These are phyloP conservation scores for Galbula dea DNA, from an alignment of 2,113 vertebrate genomes.

Conservation along the genomic window DNA sequence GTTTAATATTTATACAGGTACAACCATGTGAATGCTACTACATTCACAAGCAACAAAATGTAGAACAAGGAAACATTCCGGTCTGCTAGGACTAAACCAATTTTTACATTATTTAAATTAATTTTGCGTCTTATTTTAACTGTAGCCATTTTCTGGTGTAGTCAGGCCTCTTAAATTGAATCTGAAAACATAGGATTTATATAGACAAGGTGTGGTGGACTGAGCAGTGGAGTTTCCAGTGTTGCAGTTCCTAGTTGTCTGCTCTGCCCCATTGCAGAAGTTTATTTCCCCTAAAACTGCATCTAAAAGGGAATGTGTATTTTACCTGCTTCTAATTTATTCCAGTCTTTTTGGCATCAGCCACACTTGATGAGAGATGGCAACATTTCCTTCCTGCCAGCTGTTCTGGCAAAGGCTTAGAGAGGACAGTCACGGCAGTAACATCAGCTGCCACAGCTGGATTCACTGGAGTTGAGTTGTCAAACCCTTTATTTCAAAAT, in stretches of 20 bases:
- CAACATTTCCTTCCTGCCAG: slow-evolving; percentile 54
- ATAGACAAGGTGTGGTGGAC: neutral
- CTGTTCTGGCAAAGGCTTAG: slow-evolving; percentile 34
- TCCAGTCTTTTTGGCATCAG: neutral
- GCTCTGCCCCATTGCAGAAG: neutral
- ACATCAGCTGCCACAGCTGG: slow-evolving; percentile 45
- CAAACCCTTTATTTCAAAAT: neutral
- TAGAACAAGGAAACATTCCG: neutral
- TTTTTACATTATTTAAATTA: neutral
- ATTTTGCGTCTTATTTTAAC: neutral
- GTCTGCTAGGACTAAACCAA: neutral
- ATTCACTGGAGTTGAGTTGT: slow-evolving; percentile 33
- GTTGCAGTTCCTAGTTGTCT: neutral
- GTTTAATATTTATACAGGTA: neutral
- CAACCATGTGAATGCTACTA: neutral
- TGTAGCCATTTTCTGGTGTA: neutral
- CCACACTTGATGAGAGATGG: neutral
- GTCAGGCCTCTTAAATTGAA: neutral
- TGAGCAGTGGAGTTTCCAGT: neutral
- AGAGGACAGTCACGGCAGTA: neutral
- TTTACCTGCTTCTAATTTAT: slow-evolving; percentile 45
- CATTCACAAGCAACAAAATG: neutral
- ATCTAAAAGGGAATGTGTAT: neutral
- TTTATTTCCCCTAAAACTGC: neutral
- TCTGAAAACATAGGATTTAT: neutral